These are phyloP conservation scores for Xiphias gladius DNA, from an alignment of 2,113 vertebrate species.

Conservation along the genomic window DNA sequence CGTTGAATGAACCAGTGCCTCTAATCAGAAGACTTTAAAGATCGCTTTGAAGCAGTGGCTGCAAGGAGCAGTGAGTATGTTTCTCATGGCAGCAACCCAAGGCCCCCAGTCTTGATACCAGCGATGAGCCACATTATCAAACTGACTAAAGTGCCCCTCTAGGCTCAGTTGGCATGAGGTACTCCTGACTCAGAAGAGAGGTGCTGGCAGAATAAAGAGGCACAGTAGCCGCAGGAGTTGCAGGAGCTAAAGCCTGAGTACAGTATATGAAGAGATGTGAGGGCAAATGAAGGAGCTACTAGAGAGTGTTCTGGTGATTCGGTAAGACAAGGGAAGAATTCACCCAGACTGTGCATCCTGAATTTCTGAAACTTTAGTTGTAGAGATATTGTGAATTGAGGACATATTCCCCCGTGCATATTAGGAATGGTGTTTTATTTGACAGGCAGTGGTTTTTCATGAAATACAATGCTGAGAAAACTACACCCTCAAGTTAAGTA, in stretches of 20 bases:
- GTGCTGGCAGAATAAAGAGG: constrained; percentile 36
- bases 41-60: constrained; percentile 22
- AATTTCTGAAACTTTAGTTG: background rate
- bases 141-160: constrained; percentile 52
- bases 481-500: background rate
- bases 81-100: constrained; percentile 53
- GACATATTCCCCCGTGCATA: background rate
- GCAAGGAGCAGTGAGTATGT: constrained; percentile 30
- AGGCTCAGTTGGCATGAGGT: constrained; percentile 46
- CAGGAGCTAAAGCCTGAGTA: constrained; percentile 9
- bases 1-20: background rate
- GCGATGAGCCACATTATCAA: constrained; percentile 51
- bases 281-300: constrained; percentile 7
- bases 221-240: constrained; percentile 37
- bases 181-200: constrained; percentile 57
- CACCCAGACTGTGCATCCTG: background rate
- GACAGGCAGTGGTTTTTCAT: no score
- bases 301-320: background rate
- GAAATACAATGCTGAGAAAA: background rate
- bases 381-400: constrained; percentile 6
- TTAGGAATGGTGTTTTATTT: background rate
- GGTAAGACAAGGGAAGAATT: background rate
- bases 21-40: constrained; percentile 22
- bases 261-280: constrained; percentile 23
- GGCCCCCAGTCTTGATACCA: constrained; percentile 41